Evolutionary conservation across 2,888 invertebrate species (phyloP), one percentile per base, ranked within the genome.

Genomic region (Ametastegia equiseti): DNA sequence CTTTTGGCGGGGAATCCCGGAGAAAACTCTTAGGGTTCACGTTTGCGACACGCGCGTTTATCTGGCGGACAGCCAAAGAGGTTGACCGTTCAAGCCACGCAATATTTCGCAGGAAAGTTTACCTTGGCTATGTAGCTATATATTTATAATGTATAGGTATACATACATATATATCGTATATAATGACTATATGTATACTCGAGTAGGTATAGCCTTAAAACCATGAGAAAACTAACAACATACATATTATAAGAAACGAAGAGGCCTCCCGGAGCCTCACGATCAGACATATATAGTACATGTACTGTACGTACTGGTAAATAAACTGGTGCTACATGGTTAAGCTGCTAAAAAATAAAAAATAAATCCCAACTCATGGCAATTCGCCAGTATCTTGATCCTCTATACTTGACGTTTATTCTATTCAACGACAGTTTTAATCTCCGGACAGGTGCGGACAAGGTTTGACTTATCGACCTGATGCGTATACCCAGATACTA

Each of bases 61-160:
- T 2, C 84, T 90, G 90, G 89, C 88, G 80, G 73, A n/a, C 65
- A 63, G 87, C 90, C 89, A 89, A 88, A 82, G 87, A 89, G 88
- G 87, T 88, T 88, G 88, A 86, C 54, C 42, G 75, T 75, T 54
- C 75, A 47, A 71, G n/a, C 33, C 27, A 27, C 47, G 71, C 71
- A 30, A 71, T 47, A 71, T 71, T 71, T 71, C 71, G 71, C 71
- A 60, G 30, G 27, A 60, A 60, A 60, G 30, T 60, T 60, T 60
- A 13, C 60, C 60, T 3, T 15, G 13, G 11, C 60, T 11, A 15
- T 60, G 23, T 60, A 60, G 13, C 27, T 30, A 65, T 60, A n/a
- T 47, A 60, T 27, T 27, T 60, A 4, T 23, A 27, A 1, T 1
- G 23, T 19, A 13, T 6, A 15, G 4, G n/a, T 54, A 54, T n/a